These are phyloP conservation scores for Dorcus parallelipipedus DNA, from an alignment of 2,888 invertebrate species.

Conservation along the genomic window DNA sequence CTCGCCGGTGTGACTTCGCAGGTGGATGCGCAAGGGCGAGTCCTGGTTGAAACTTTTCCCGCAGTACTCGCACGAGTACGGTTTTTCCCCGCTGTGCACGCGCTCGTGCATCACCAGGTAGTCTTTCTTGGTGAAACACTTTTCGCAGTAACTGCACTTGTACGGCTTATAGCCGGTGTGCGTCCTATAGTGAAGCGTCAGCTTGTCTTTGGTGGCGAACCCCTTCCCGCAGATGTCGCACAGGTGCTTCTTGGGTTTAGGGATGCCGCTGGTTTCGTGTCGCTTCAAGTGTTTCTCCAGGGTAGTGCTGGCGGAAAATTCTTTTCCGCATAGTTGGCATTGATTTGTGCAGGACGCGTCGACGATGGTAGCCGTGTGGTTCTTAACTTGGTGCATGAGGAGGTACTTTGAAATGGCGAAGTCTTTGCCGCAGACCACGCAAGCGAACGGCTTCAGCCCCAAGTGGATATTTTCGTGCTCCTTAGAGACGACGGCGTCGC, in stretches of 20 bases:
- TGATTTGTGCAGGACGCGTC: conserved; percentile 48
- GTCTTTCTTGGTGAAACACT: conserved; percentile 59
- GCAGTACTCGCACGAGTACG: conserved; percentile 59
- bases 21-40: conserved; percentile 59
- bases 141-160: conserved; percentile 51
- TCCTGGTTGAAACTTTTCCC: conserved; percentile 62
- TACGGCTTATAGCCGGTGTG: conserved; percentile 37
- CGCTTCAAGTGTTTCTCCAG: conserved; percentile 48
- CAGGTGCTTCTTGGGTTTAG: conserved; percentile 31
- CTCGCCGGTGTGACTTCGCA: conserved; percentile 60
- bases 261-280: conserved; percentile 17
- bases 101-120: conserved; percentile 60
- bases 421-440: conserved; percentile 53
- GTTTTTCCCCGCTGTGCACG: conserved; percentile 62
- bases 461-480: conserved; percentile 57
- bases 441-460: conserved; percentile 51
- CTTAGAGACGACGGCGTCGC: conserved; percentile 52
- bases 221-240: conserved; percentile 45
- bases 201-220: conserved; percentile 39
- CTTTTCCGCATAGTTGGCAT: conserved; percentile 37
- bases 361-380: conserved; percentile 42
- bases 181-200: conserved; percentile 35
- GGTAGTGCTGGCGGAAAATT: conserved; percentile 35
- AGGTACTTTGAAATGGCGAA: conserved; percentile 50
- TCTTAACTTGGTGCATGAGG: conserved; percentile 37